Base-by-base conservation (phyloP, 1,140 invertebrate species). In the Aplysia californica region DNA sequence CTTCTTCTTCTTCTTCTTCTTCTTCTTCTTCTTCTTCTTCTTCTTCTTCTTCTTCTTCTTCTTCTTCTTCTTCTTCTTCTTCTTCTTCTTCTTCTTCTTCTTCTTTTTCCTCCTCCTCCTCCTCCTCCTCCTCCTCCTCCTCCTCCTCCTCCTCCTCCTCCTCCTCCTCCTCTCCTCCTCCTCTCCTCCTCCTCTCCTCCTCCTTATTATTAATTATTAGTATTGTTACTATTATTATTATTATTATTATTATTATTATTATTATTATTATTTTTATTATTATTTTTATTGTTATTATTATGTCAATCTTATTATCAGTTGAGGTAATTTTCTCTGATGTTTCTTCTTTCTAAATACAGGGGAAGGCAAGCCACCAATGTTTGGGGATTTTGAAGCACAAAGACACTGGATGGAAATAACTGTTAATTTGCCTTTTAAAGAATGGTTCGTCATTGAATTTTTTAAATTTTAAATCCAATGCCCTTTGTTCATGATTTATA, bases 401-500 rank as follows among this genome's bases (percentile, higher is more conserved):
- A 92, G 98, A 66, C 98, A 99, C 89, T 99, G 98, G 98, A 97
- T 98, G 93, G 98, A 99, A 91, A 94, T 99, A 36, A 99, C 98
- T 0, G 89, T 94, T 10, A 96, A 99, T 91, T 91, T 99, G 44
- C 94, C 95, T 1, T 80, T 94, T 0, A 88, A 86, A 56, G 87
- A 93, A 76, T 94, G 93, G 93, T 93, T 90, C 77, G 61, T 69
- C 78, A 35, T 56, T 20, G 20, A 36, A 29, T 20, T n/a, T 50
- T 26, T 26, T 23, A 15, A 50, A n/a, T 55, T 0, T 31, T 20
- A 1, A 26, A 26, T 38, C 31, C 20, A 29, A 15, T 6, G 20
- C 31, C 3, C 0, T 15, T 21, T 26, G 31, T 70, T 26, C 1
- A 29, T 65, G 29, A n/a, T 65, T 20, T 1, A 0, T 21, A 26